phyloP scores from a whole-genome alignment of 2,113 vertebrate genomes.

The Sander lucioperca region DNA sequence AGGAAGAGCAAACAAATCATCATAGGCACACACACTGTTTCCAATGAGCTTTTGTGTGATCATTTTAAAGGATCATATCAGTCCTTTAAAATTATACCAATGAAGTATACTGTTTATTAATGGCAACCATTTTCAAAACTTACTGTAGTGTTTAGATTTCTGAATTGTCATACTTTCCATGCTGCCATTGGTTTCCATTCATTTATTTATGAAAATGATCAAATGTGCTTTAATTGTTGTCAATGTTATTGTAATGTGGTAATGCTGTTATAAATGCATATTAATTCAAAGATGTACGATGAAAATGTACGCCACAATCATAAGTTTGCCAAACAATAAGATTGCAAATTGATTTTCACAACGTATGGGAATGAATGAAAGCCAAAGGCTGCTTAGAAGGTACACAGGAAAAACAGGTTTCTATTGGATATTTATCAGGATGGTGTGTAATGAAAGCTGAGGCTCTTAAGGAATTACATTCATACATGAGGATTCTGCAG shows the following conservation, averaged over 20 bases:
- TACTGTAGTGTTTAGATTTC: not conserved
- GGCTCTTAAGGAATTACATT: constrained; percentile 12
- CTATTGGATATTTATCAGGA: not conserved
- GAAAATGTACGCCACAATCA: not conserved
- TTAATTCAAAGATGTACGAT: not conserved
- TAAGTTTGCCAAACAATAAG: not conserved
- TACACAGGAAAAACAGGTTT: not conserved
- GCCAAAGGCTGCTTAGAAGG: constrained; percentile 5
- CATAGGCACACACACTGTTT: not conserved
- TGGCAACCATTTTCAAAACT: constrained; percentile 11
- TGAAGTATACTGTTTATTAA: not conserved
- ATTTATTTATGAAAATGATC: not conserved
- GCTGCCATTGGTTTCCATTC: constrained; percentile 17
- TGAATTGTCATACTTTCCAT: constrained; percentile 6
- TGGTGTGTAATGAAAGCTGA: not conserved
- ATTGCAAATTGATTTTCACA: constrained; percentile 18
- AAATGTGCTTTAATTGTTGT: constrained; percentile 42
- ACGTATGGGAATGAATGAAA: constrained; percentile 17
- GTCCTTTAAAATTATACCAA: not conserved
- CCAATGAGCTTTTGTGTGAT: constrained; percentile 28
- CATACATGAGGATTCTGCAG: constrained; percentile 14
- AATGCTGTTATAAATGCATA: not conserved
- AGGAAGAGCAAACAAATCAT: constrained; percentile 54
- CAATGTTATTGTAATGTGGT: not conserved
- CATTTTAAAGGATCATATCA: not conserved